Evolutionary conservation across 2,888 invertebrate species (phyloP).

Genomic region (Amitus sp.): DNA sequence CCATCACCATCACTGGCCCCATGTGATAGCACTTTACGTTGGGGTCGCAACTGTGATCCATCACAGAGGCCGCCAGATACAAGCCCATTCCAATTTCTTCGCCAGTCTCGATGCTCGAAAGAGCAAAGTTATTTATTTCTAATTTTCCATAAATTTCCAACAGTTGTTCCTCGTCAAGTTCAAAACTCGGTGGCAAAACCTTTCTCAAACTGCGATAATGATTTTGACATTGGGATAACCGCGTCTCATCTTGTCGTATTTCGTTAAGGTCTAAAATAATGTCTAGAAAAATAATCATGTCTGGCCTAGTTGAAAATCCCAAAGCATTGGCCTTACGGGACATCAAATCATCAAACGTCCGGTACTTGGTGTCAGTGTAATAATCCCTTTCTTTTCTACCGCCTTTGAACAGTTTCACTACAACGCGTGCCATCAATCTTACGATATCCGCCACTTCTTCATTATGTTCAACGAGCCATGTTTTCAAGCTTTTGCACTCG

Average conservation of each 20-base stretch:
- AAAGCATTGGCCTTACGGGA: constrained; percentile 75
- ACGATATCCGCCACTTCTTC: constrained; percentile 80
- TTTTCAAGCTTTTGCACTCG: constrained; percentile 79
- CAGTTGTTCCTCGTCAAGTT: background rate
- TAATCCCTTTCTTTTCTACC: constrained; percentile 75
- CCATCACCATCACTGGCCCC: background rate
- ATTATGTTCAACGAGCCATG: constrained; percentile 62
- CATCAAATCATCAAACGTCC: constrained; percentile 88
- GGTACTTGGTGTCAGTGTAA: constrained; percentile 75
- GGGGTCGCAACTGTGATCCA: constrained; percentile 5
- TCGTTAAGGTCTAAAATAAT: background rate
- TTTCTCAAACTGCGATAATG: background rate
- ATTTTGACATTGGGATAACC: background rate
- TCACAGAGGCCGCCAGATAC: background rate
- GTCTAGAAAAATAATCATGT: background rate
- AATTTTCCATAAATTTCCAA: background rate
- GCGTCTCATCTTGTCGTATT: background rate
- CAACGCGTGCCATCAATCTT: constrained; percentile 79
- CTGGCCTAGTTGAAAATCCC: background rate
- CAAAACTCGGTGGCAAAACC: background rate
- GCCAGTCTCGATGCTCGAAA: background rate
- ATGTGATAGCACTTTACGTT: background rate
- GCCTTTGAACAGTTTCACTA: constrained; percentile 76
- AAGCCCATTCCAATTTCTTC: constrained; percentile 2
- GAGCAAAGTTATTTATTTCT: background rate